These are phyloP conservation scores for Albula glossodonta DNA, from an alignment of 2,113 vertebrate genomes.

Conservation along the genomic window DNA sequence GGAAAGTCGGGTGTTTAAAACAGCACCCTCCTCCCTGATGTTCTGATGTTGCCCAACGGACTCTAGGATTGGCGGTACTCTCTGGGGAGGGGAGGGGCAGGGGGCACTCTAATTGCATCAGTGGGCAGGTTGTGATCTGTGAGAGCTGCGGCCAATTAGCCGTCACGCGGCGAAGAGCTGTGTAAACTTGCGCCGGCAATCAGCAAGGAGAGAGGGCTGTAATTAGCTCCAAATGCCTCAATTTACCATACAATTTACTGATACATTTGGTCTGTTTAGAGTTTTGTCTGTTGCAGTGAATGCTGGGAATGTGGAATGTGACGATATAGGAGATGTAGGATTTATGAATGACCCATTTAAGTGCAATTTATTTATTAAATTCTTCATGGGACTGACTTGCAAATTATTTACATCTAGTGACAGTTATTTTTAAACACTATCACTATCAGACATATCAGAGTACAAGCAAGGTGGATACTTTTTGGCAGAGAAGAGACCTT, in stretches of 20 bases:
- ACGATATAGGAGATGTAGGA: not conserved
- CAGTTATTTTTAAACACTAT: not conserved
- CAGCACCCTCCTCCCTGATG: not conserved
- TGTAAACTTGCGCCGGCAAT: not conserved
- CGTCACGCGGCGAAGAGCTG: not conserved
- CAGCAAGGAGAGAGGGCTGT: not conserved
- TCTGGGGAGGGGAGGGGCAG: not conserved
- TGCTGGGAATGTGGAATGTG: not conserved
- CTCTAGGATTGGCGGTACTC: not conserved
- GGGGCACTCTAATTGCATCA: not conserved
- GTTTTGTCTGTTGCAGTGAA: not conserved
- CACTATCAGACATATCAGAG: not conserved
- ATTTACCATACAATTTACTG: not conserved
- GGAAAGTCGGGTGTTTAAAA: not conserved
- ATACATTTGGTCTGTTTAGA: not conserved
- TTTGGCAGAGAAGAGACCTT: not conserved
- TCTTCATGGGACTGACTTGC: not conserved
- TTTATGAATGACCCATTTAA: not conserved
- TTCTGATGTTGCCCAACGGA: not conserved
- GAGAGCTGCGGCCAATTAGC: not conserved
- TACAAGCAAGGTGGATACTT: not conserved
- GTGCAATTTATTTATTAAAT: too few relatives aligned
- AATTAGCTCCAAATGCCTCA: slow-evolving; percentile 3
- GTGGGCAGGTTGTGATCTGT: not conserved
- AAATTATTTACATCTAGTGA: not conserved